A percentile compares a stretch with the other conserved stretches of the same genome.
Evolutionary conservation across 2,888 invertebrate genomes (phyloP).

Genomic region (Heteromurus nitidus): DNA sequence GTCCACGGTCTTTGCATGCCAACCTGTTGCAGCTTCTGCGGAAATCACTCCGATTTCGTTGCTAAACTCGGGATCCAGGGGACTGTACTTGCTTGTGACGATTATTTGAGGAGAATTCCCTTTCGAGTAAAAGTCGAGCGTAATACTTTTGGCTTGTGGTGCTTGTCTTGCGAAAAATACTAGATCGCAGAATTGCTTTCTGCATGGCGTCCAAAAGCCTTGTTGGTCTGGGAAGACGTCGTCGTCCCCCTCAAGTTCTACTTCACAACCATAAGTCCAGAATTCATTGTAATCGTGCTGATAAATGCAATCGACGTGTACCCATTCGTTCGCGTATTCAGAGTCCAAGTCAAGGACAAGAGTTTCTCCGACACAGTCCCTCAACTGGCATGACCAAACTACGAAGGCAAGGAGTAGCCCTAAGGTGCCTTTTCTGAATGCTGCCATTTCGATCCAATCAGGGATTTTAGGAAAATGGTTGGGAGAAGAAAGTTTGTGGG

Average conservation of each 20-base stretch:
- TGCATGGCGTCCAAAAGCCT: slow-evolving; percentile 38
- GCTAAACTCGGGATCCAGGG: slow-evolving; percentile 10
- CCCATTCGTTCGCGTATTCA: slow-evolving; percentile 2
- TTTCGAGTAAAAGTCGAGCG: slow-evolving; percentile 1
- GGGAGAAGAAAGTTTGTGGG: too few relatives aligned
- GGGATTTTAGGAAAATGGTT: too few relatives aligned
- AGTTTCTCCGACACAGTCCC: slow-evolving; percentile 9
- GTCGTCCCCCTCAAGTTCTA: neutral
- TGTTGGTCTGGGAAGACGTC: neutral
- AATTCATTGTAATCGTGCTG: slow-evolving; percentile 37
- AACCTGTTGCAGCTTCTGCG: neutral
- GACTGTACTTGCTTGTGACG: slow-evolving; percentile 21
- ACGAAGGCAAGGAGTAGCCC: neutral
- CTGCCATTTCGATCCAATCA: too few relatives aligned
- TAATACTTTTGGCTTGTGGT: slow-evolving; percentile 18
- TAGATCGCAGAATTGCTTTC: slow-evolving; percentile 23
- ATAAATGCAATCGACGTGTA: slow-evolving; percentile 25
- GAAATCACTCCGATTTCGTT: too few relatives aligned
- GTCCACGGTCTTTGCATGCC: slow-evolving; percentile 17
- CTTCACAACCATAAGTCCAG: slow-evolving; percentile 31
- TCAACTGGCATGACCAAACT: too few relatives aligned
- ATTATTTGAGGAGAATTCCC: slow-evolving; percentile 4
- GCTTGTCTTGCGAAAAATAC: slow-evolving; percentile 1
- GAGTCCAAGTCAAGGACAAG: neutral
- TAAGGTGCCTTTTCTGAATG: too few relatives aligned